These are phyloP conservation scores for Leptinotarsa rubiginosa DNA, from an alignment of 2,888 invertebrate genomes.

Conservation along the genomic window DNA sequence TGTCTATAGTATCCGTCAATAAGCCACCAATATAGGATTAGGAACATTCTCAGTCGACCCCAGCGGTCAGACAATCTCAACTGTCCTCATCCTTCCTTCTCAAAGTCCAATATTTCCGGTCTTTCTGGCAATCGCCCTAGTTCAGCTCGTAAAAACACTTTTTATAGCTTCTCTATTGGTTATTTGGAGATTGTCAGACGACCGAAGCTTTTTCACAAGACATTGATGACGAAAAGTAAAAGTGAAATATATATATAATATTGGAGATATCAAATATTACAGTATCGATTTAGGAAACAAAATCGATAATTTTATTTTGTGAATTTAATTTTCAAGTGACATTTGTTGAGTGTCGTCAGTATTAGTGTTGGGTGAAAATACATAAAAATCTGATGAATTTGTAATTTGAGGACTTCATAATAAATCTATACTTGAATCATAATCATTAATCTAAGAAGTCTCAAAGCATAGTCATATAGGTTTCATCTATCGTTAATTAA, in stretches of 20 bases:
- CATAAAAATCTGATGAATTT: too few species aligned
- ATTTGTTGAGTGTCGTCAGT: too few species aligned
- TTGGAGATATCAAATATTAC: not conserved
- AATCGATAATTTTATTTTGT: too few species aligned
- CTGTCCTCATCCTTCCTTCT: constrained; percentile 37
- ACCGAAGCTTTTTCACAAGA: constrained; percentile 31
- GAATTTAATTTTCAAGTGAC: too few species aligned
- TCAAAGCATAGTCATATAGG: too few species aligned
- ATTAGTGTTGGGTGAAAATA: too few species aligned
- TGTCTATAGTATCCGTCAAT: constrained; percentile 35
- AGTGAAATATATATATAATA: constrained; percentile 5
- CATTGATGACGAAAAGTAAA: constrained; percentile 38
- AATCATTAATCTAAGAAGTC: too few species aligned
- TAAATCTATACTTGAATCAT: too few species aligned
- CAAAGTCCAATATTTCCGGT: constrained; percentile 52
- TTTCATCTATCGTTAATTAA: too few species aligned
- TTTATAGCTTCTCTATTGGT: constrained; percentile 55
- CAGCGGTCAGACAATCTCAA: constrained; percentile 38
- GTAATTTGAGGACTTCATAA: too few species aligned
- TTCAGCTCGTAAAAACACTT: constrained; percentile 50
- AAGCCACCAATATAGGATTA: constrained; percentile 41
- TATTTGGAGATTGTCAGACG: constrained; percentile 47
- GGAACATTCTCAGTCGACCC: constrained; percentile 28
- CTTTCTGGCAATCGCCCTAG: constrained; percentile 47
- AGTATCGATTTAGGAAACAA: not conserved